Evolutionary conservation across 2,113 vertebrate species (phyloP).

Genomic region (Ceyx margarethae): DNA sequence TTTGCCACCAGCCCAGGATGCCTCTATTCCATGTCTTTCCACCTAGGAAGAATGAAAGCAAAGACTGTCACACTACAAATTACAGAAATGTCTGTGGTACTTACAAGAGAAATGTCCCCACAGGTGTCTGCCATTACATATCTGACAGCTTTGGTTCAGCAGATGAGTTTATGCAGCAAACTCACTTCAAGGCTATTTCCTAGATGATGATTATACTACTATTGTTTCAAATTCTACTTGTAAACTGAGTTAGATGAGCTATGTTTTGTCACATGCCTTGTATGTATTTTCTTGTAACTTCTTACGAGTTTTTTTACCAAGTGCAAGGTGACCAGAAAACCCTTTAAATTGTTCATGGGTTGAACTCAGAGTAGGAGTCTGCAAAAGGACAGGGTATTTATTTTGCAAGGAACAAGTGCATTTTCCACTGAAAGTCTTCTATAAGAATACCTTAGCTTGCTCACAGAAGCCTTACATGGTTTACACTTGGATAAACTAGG

Average conservation of each 20-base stretch:
- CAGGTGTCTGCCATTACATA: not conserved
- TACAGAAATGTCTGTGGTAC: not conserved
- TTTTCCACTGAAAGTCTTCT: not conserved
- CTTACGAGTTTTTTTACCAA: not conserved
- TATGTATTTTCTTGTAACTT: not conserved
- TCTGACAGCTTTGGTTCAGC: not conserved
- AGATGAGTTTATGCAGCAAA: not conserved
- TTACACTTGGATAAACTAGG: not conserved
- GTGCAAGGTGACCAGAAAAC: not conserved
- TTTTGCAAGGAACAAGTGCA: not conserved
- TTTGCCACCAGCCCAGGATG: conserved; percentile 91
- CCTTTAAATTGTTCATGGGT: not conserved
- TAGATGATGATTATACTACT: not conserved
- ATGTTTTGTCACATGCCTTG: not conserved
- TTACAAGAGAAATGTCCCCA: not conserved
- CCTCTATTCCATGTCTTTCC: conserved; percentile 82
- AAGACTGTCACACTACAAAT: not conserved
- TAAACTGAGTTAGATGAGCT: not conserved
- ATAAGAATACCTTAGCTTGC: not conserved
- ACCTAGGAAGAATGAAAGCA: conserved; percentile 76
- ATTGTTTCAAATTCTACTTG: not conserved
- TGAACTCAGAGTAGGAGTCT: not conserved
- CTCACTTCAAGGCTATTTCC: not conserved
- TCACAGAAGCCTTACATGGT: not conserved
- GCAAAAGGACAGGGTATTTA: not conserved